Evolutionary conservation across 2,888 invertebrate genomes (phyloP).

Genomic region (Magallana nippona): DNA sequence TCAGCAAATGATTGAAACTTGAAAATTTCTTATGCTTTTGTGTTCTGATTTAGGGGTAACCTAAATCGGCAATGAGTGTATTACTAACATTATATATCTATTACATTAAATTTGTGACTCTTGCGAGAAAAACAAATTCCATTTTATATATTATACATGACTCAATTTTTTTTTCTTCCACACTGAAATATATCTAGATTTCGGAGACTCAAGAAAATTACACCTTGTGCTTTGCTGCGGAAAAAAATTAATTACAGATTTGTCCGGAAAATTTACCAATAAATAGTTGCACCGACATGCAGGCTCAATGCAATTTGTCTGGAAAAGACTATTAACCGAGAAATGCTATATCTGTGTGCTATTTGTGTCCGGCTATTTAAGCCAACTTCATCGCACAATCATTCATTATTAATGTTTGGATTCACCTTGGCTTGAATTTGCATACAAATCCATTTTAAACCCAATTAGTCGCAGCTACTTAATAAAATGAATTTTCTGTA

Average conservation of each 20-base stretch:
- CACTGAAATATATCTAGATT: background rate
- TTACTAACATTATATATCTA: too few species aligned
- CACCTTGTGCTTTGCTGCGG: background rate
- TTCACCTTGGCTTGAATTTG: background rate
- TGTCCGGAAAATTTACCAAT: background rate
- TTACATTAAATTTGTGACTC: too few species aligned
- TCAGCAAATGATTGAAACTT: too few species aligned
- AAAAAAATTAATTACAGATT: background rate
- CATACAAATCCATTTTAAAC: background rate
- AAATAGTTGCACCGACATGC: background rate
- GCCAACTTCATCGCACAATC: background rate
- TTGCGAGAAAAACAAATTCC: too few species aligned
- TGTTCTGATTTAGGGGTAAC: too few species aligned
- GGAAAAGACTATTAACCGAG: slow-evolving; percentile 21
- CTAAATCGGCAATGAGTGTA: too few species aligned
- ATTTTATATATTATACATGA: too few species aligned
- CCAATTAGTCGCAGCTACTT: too few species aligned
- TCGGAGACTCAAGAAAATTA: background rate
- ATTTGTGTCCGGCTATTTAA: background rate
- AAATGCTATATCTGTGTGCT: background rate
- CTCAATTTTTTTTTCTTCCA: too few species aligned
- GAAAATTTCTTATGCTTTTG: too few species aligned
- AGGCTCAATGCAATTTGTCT: slow-evolving; percentile 5
- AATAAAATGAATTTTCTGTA: too few species aligned
- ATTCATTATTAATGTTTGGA: background rate